Evolutionary conservation across 1,140 invertebrate species (phyloP).

Genomic region (Planococcus citri): DNA sequence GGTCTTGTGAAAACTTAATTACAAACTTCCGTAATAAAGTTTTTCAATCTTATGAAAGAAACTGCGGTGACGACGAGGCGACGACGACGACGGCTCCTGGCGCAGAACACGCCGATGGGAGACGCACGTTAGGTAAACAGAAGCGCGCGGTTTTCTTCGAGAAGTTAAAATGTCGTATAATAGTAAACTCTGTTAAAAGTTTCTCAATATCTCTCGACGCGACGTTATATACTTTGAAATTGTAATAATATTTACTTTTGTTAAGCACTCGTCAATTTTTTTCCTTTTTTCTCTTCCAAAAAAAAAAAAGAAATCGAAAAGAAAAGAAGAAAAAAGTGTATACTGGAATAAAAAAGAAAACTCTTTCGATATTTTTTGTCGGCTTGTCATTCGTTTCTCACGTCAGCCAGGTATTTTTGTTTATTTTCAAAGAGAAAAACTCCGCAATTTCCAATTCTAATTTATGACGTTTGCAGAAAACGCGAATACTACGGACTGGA

Average conservation of each 20-base stretch:
- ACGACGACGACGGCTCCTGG: too few species aligned
- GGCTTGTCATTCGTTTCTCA: background rate
- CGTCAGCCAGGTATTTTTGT: background rate
- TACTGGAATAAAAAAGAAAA: too few species aligned
- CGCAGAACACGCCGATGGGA: too few species aligned
- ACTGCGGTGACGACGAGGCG: background rate
- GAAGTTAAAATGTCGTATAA: conserved; percentile 7
- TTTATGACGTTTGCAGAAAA: too few species aligned
- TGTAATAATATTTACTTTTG: conserved; percentile 8
- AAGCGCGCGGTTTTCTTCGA: background rate
- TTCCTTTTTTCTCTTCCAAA: background rate
- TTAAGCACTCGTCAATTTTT: background rate
- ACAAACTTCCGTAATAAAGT: background rate
- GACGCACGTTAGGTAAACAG: background rate
- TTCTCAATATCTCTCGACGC: conserved; percentile 2
- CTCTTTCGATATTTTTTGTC: background rate
- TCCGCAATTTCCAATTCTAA: background rate
- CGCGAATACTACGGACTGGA: too few species aligned
- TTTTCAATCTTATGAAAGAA: background rate
- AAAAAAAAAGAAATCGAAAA: too few species aligned
- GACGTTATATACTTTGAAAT: background rate
- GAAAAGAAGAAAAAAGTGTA: too few species aligned
- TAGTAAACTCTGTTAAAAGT: background rate
- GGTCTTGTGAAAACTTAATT: background rate
- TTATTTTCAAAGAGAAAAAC: background rate